Evolutionary conservation across 2,113 vertebrate genomes (phyloP), one percentile per base, ranked within the genome.

Genomic region (Riparia riparia): DNA sequence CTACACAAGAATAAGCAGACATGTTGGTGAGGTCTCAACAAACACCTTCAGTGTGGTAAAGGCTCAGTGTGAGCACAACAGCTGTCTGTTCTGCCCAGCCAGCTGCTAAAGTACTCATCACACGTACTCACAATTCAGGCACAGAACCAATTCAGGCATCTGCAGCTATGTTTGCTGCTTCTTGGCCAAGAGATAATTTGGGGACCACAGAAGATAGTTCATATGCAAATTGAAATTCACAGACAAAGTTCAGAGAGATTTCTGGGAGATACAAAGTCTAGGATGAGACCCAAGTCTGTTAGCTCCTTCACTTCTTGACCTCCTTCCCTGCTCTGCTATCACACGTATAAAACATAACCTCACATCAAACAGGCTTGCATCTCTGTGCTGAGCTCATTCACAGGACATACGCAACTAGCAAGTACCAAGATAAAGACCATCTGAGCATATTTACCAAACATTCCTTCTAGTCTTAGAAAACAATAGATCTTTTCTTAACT

Each of bases 201-300:
- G 24, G 5, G 14, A 24, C 17, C 57, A 79, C 3, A 56, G 54
- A 69, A 56, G 9, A 25, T 47, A 76, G 37, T 7, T 65, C 12
- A 21, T 16, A 10, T 0, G 4, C 3, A 3, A 61, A 80, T 0
- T 29, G 7, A 45, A 90, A 82, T 61, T 77, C 7, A 1, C 2
- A 65, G 14, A 68, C 10, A 9, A 73, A 49, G 31, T 61, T n/a
- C 12, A 10, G 37, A 65, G 28, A 76, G 25, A 89, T 73, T 28
- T 45, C 42, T n/a, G 25, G 10, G 11, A 86, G 26, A 45, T 0
- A 51, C 0, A 70, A 3, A 66, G 57, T 44, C 45, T n/a, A 83
- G 45, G 32, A 34, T 37, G 11, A 83, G 15, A 86, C 65, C 5
- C 21, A 73, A 45, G 31, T 57, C 49, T 50, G 42, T 24, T 39